Conservation (phyloP, 2,113 vertebrate species). For the Jacana jacana region DNA sequence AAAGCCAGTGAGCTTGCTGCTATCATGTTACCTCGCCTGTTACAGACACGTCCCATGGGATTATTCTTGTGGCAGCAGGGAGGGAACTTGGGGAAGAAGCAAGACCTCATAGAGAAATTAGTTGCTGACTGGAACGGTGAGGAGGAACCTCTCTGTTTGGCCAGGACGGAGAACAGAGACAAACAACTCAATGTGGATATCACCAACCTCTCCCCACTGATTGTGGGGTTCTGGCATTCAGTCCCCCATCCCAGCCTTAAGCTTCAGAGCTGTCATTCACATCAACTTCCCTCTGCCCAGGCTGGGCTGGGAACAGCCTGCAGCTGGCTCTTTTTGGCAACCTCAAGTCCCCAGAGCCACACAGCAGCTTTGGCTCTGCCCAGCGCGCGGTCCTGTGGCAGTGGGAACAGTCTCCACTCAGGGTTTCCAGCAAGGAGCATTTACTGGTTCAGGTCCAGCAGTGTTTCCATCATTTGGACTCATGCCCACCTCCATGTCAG, state of each 20-base stretch:
- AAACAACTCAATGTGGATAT: neutral
- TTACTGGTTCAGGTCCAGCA: neutral
- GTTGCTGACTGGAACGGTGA: neutral
- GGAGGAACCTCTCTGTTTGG: neutral
- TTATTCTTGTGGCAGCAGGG: neutral
- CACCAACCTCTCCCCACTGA: neutral
- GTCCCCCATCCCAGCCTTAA: neutral
- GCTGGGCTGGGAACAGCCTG: neutral
- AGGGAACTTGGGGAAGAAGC: neutral
- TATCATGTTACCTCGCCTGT: neutral
- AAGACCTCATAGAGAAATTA: neutral
- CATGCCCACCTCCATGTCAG: neutral
- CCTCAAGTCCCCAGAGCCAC: neutral
- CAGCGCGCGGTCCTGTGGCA: fast-evolving
- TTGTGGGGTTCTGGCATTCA: neutral
- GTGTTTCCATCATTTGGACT: neutral
- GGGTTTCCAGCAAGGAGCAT: neutral
- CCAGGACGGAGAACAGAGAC: fast-evolving
- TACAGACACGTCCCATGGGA: fast-evolving
- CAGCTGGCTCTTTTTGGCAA: neutral
- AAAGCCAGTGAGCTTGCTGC: neutral
- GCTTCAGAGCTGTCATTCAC: neutral
- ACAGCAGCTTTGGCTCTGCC: neutral
- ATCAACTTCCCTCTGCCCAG: neutral
- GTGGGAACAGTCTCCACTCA: fast-evolving